Base-by-base conservation (phyloP, 2,888 invertebrate species). In the Scaeva pyrastri region DNA sequence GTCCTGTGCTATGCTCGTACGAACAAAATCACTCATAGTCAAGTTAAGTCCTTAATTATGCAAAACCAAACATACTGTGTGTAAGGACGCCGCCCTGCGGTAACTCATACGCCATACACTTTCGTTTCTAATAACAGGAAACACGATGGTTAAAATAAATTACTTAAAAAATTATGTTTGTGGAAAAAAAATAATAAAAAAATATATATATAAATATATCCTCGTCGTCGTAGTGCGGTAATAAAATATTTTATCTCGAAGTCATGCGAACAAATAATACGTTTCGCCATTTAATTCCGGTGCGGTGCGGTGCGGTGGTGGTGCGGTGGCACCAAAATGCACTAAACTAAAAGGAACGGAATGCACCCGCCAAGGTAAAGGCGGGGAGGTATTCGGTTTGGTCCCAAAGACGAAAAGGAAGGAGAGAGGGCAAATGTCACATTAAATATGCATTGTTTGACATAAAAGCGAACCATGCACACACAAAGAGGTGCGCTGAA, bases 391-490 rank as follows among this genome's bases (percentile, higher is more conserved):
- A 14, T 21, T 19, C 3, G 48, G 48, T 0, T 2, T 14, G 31
- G 31, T 5, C 31, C 31, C 31, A 58, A 58, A 58, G 39, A 58
- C 36, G 39, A 5, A 16, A 5, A 43, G 43, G 41, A 12, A 2
- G 5, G 14, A 60, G 21, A 26, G 71, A 68, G 76, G 77, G 62
- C 72, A 81, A 85, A 81, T 81, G 85, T 85, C 85, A 81, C 80
- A 85, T 85, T 81, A 85, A 73, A 81, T 77, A 85, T 85, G 85
- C 85, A 85, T 76, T 85, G 85, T 85, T 81, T 85, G 81, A 85
- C 85, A 85, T 81, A 81, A 76, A 76, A 81, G 81, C 76, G 72
- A 71, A 64, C 45, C 76, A 85, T 68, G 23, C 52, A 68, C 50
- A 39, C 76, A 76, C 80, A 80, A 76, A 76, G 76, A 78, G 81